These are phyloP conservation scores for Pachyramphus minor DNA, from an alignment of 2,113 vertebrate species.

Conservation along the genomic window DNA sequence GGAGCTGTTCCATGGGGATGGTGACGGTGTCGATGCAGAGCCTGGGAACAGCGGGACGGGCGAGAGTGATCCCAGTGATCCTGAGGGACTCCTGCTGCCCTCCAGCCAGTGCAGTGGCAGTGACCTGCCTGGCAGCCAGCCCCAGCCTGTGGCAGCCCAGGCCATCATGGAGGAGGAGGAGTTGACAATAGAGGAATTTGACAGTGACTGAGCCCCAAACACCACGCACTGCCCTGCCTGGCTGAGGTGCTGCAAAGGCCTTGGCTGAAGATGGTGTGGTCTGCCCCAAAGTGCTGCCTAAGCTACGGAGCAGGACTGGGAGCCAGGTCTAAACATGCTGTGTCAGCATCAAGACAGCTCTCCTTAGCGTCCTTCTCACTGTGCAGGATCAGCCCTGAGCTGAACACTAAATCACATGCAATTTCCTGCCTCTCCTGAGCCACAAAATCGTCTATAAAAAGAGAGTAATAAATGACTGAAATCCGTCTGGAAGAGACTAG, in stretches of 20 bases:
- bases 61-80: neutral
- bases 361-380: neutral
- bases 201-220: constrained; percentile 75
- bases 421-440: neutral
- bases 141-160: constrained; percentile 73
- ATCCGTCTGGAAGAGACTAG: neutral
- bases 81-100: neutral
- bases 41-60: neutral
- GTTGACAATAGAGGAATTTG: constrained; percentile 84
- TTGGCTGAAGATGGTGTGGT: neutral
- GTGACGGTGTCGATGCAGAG: neutral
- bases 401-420: neutral
- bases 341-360: accelerated
- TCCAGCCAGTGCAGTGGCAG: constrained; percentile 70
- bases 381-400: neutral
- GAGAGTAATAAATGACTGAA: neutral
- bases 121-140: constrained; percentile 83
- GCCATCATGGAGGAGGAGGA: constrained; percentile 78
- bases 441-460: neutral
- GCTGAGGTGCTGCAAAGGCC: neutral
- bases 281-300: neutral
- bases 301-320: neutral
- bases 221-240: neutral
- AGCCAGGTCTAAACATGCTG: too few species aligned
- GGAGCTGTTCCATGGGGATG: neutral